Base-by-base conservation (phyloP, 2,888 invertebrate species). In the Alviniconcha strummeri region DNA sequence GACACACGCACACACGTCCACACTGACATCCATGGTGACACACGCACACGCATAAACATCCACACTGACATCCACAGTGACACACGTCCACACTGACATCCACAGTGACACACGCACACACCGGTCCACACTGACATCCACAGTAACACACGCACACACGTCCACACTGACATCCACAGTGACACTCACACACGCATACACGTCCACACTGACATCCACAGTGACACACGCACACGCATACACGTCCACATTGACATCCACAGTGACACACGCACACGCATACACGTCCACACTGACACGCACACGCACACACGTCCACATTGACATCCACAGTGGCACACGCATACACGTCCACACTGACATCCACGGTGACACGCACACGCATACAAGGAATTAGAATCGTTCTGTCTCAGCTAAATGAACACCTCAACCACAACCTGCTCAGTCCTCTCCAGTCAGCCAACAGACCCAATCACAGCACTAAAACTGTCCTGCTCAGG, bases 41-140 rank as follows among this genome's bases (percentile, higher is more conserved):
- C 69, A 83, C 78, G 77, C 69, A 83, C 78, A 83, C 69, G 78
- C 78, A 83, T 78, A 83, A 1, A 60, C 60, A 1, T 8, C 8
- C 60, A 60, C 60, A 60, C 60, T 11, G 60, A 13, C 60, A 60
- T 7, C 6, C n/a, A n/a, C 69, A n/a, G 2, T 15, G 15, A 69
- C 69, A 69, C n/a, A n/a, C 69, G 6, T 15, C 13, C 1, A 69
- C 69, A 69, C n/a, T 11, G 9, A 60, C 60, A 60, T 13, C 8
- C 60, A 60, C 60, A 4, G 8, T 11, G 9, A 69, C n/a, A 69
- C 69, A 69, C n/a, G 15, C n/a, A 77, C 13, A 69, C 15, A n/a
- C n/a, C n/a, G n/a, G n/a, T n/a, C n/a, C n/a, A n/a, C 69, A 69
- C 69, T 15, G 17, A 69, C n/a, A 15, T 13, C 9, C 69, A 69